phyloP scores from a whole-genome alignment of 2,113 vertebrate species.

The Dromas ardeola region DNA sequence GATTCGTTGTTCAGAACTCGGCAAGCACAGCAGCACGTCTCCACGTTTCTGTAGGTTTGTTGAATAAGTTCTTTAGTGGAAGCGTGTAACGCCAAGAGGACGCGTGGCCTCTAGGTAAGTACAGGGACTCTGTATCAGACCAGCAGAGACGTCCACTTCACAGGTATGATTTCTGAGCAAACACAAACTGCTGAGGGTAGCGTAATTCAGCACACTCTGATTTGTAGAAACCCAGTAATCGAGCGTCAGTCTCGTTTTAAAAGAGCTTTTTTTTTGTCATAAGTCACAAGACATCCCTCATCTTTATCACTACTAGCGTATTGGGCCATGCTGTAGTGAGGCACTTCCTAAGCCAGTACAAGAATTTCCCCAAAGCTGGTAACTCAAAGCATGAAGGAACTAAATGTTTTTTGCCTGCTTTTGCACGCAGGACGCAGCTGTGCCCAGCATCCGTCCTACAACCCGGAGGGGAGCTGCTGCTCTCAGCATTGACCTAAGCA shows the following conservation, averaged over 20 bases:
- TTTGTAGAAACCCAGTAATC: not conserved
- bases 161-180: not conserved
- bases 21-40: not conserved
- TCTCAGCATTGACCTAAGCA: not conserved
- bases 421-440: not conserved
- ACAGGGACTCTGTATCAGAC: not conserved
- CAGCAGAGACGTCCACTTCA: not conserved
- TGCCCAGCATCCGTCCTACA: not conserved
- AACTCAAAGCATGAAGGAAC: not conserved
- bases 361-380: not conserved
- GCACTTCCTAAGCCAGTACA: not conserved
- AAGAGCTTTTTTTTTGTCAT: not conserved
- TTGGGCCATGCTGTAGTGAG: not conserved
- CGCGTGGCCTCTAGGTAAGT: not conserved
- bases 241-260: not conserved
- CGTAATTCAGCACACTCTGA: not conserved
- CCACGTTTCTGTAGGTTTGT: not conserved
- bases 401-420: not conserved
- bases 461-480: not conserved
- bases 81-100: not conserved
- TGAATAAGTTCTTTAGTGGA: not conserved
- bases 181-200: not conserved
- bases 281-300: not conserved
- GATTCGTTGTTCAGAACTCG: not conserved
- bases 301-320: not conserved